phyloP scores from a whole-genome alignment of 2,113 vertebrate species.

The Macaca mulatta region DNA sequence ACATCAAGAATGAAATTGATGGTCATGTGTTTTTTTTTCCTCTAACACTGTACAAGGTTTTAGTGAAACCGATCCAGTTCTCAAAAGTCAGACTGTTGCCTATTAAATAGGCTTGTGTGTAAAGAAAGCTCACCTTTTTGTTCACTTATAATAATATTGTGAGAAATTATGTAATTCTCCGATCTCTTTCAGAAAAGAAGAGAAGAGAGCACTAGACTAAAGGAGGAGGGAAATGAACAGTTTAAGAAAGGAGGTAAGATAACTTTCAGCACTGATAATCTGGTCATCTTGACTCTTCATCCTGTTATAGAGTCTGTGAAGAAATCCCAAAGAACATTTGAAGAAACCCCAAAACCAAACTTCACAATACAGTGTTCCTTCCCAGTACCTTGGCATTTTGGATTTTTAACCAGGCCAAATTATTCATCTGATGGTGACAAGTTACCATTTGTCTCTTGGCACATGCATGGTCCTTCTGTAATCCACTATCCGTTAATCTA shows the following conservation, averaged over 20 bases:
- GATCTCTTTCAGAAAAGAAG: conserved; percentile 89
- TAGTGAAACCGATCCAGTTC: neutral
- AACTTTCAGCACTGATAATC: neutral
- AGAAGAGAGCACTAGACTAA: conserved; percentile 89
- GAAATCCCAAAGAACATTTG: conserved; percentile 10
- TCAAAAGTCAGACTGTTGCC: conserved; percentile 17
- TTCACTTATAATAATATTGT: conserved; percentile 64
- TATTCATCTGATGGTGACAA: neutral
- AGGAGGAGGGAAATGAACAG: conserved; percentile 92
- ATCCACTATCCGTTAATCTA: neutral
- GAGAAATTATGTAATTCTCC: conserved; percentile 68
- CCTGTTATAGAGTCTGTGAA: neutral
- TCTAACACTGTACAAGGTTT: neutral
- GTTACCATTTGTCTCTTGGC: neutral
- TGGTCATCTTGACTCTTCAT: neutral
- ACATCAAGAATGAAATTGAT: neutral
- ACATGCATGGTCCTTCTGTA: neutral
- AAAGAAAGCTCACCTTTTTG: conserved; percentile 66
- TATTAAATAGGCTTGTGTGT: neutral
- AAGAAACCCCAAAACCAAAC: neutral
- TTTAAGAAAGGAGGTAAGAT: conserved; percentile 93
- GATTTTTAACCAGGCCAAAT: neutral
- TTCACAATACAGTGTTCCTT: neutral
- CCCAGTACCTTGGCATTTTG: neutral
- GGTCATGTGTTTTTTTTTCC: neutral